These are phyloP conservation scores for Sebastes matsubarae DNA, from an alignment of 2,797 vertebrate species.

Conservation along the genomic window DNA sequence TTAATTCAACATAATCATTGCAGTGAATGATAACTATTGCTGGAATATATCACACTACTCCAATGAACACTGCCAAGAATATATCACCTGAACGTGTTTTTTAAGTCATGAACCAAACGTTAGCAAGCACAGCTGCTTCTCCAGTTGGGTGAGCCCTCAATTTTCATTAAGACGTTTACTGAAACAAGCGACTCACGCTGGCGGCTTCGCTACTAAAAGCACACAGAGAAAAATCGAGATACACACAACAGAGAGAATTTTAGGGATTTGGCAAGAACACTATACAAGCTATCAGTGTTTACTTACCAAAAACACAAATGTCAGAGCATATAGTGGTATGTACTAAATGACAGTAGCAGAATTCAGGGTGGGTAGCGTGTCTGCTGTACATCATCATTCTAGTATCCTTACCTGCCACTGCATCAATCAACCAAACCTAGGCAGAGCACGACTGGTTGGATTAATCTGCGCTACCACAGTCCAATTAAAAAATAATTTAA, in stretches of 20 bases:
- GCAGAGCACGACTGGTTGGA: slow-evolving; percentile 13
- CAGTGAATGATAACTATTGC: slow-evolving; percentile 79
- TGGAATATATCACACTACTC: slow-evolving; percentile 94
- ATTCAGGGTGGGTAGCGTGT: slow-evolving; percentile 53
- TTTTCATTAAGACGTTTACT: slow-evolving; percentile 99
- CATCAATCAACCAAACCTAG: slow-evolving; percentile 57
- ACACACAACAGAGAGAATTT: slow-evolving; percentile 99
- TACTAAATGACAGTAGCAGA: slow-evolving; percentile 56
- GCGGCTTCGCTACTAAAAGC: slow-evolving; percentile 99
- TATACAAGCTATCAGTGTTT: slow-evolving; percentile 93
- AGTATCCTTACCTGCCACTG: slow-evolving; percentile 80
- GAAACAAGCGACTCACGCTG: slow-evolving; percentile 99
- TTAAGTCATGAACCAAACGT: slow-evolving; percentile 99
- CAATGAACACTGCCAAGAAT: slow-evolving; percentile 99
- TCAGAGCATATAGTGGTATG: slow-evolving; percentile 52
- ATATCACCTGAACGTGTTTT: slow-evolving; percentile 99
- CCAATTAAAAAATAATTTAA: not conserved
- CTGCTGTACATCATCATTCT: slow-evolving; percentile 54
- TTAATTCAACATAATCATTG: slow-evolving; percentile 78
- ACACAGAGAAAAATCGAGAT: slow-evolving; percentile 99
- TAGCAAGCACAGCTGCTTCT: slow-evolving; percentile 99
- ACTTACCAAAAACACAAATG: slow-evolving; percentile 89
- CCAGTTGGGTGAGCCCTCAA: slow-evolving; percentile 99
- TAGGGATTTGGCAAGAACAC: slow-evolving; percentile 93
- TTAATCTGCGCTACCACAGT: slow-evolving; percentile 19